Conservation (phyloP, 2,113 vertebrate genomes). For the Neogale vison region DNA sequence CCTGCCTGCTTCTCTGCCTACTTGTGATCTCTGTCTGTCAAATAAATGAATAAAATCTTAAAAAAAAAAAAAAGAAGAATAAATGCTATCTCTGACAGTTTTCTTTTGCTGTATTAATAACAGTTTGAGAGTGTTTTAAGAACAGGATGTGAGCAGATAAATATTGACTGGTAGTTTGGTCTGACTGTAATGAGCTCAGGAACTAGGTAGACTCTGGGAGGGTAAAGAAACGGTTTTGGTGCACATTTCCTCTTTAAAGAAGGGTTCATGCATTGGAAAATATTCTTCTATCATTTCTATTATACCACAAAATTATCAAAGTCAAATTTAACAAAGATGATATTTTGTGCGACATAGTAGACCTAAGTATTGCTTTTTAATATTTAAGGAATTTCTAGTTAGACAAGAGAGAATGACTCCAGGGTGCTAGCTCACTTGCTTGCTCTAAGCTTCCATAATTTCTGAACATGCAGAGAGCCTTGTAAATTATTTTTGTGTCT, state of each 20-base stretch:
- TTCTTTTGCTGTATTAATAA: neutral
- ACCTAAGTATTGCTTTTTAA: neutral
- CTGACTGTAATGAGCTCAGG: neutral
- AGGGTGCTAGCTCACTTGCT: neutral
- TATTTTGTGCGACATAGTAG: neutral
- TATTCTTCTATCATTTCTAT: neutral
- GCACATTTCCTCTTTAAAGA: neutral
- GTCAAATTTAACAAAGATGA: neutral
- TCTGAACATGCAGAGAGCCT: slow-evolving; percentile 10
- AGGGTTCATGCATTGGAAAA: neutral
- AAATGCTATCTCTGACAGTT: neutral
- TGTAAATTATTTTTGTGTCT: neutral
- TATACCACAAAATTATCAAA: neutral
- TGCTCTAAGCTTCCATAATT: neutral
- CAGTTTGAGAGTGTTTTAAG: neutral
- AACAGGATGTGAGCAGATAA: neutral
- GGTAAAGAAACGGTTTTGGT: neutral
- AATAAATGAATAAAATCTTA: too few species aligned
- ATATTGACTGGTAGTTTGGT: neutral
- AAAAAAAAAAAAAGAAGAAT: too few species aligned
- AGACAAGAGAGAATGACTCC: neutral
- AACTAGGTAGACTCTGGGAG: neutral
- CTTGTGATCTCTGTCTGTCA: too few species aligned
- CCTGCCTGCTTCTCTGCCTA: too few species aligned
- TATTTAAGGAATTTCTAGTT: neutral